These are phyloP conservation scores for Chalcosyrphus nemorum DNA, from an alignment of 2,888 invertebrate species.

Conservation along the genomic window DNA sequence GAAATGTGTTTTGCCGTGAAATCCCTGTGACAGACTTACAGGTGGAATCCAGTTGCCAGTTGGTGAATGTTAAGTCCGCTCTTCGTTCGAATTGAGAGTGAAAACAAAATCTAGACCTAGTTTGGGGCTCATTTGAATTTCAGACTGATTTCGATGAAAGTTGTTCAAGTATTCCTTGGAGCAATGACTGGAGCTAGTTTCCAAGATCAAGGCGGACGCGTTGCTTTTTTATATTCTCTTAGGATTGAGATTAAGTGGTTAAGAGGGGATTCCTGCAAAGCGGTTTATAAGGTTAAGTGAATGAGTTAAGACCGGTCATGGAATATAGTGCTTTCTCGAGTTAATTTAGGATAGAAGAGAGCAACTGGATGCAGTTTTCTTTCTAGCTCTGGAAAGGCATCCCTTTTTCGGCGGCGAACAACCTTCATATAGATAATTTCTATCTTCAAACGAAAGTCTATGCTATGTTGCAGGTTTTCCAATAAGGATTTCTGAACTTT, in stretches of 20 bases:
- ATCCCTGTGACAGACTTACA: conserved; percentile 37
- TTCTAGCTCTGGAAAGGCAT: too few species aligned
- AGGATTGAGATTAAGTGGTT: background rate
- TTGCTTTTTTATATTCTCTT: background rate
- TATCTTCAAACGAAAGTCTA: too few species aligned
- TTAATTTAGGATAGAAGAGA: too few species aligned
- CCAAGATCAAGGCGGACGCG: conserved; percentile 1
- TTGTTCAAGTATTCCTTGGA: conserved; percentile 28
- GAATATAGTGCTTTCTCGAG: too few species aligned
- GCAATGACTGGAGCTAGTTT: background rate
- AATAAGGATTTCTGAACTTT: too few species aligned
- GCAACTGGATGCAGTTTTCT: too few species aligned
- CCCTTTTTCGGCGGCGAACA: too few species aligned
- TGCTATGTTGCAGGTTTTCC: too few species aligned
- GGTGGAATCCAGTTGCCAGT: background rate
- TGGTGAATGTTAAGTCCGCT: conserved; percentile 7
- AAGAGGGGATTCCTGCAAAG: too few species aligned
- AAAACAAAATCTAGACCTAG: conserved; percentile 52
- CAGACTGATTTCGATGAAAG: conserved; percentile 49
- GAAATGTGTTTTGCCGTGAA: conserved; percentile 41
- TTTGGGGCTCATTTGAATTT: conserved; percentile 35
- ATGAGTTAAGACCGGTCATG: too few species aligned
- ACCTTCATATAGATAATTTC: too few species aligned
- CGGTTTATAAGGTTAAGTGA: too few species aligned
- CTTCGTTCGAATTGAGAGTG: conserved; percentile 38